Evolutionary conservation across 2,888 invertebrate species (phyloP).

Genomic region (Yponomeuta cagnagella): DNA sequence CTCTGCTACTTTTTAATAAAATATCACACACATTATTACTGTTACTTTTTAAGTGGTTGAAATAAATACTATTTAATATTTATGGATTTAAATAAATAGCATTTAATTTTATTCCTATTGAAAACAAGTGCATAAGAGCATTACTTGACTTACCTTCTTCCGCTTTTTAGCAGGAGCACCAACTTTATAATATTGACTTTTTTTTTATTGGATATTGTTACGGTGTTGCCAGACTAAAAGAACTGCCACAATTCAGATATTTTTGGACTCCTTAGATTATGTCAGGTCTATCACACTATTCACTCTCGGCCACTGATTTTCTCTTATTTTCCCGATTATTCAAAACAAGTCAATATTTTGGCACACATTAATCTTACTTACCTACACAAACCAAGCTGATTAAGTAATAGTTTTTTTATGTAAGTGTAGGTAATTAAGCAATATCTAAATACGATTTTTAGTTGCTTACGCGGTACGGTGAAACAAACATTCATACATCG

Average conservation of each 20-base stretch:
- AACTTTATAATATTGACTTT: not conserved
- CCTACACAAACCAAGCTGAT: too few relatives aligned
- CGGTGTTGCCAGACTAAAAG: too few relatives aligned
- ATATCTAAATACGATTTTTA: too few relatives aligned
- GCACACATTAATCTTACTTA: too few relatives aligned
- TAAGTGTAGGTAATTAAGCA: too few relatives aligned
- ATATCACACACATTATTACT: not conserved
- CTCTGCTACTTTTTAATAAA: not conserved
- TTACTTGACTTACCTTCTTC: not conserved
- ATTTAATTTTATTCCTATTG: not conserved
- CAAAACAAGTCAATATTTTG: too few relatives aligned
- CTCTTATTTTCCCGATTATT: too few relatives aligned
- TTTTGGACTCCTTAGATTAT: not conserved
- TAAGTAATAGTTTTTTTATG: too few relatives aligned
- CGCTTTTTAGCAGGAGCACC: not conserved
- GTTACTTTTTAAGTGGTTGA: not conserved
- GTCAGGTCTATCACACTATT: too few relatives aligned
- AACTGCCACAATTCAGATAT: not conserved
- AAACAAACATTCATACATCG: too few relatives aligned
- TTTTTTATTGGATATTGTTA: not conserved
- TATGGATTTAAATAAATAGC: not conserved
- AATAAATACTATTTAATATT: not conserved
- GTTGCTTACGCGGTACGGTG: too few relatives aligned
- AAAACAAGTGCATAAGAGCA: not conserved
- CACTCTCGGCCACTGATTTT: too few relatives aligned